A percentile compares a stretch with the other conserved stretches of the same genome.
phyloP scores from a whole-genome alignment of 2,113 vertebrate genomes.

The Tupaia chinensis region DNA sequence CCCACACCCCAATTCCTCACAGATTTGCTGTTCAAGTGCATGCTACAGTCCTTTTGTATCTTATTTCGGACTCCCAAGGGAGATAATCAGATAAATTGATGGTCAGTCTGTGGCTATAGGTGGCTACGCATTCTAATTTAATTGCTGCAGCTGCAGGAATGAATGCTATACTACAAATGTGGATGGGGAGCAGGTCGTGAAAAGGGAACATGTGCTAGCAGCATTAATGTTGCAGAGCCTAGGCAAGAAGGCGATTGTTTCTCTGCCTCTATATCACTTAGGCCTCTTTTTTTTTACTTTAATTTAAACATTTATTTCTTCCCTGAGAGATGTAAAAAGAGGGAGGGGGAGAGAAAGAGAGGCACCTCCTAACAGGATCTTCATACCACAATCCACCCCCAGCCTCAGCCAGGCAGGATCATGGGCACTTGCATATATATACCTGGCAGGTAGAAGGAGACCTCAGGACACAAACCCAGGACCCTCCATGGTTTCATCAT shows the following conservation, averaged over 20 bases:
- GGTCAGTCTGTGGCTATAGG: background rate
- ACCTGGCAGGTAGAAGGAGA: too few relatives aligned
- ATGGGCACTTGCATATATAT: too few relatives aligned
- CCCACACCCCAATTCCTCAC: background rate
- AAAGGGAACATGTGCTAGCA: background rate
- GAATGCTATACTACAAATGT: constrained; percentile 14
- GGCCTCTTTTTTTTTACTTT: too few relatives aligned
- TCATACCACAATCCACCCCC: too few relatives aligned
- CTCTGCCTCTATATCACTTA: background rate
- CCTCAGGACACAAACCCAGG: too few relatives aligned
- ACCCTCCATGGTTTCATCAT: too few relatives aligned
- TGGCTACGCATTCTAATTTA: background rate
- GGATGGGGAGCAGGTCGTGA: background rate
- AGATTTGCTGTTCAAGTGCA: background rate
- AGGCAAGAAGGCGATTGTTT: background rate
- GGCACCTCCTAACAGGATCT: too few relatives aligned
- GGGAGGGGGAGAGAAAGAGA: too few relatives aligned
- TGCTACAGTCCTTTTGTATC: background rate
- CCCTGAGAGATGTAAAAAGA: too few relatives aligned
- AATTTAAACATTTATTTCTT: too few relatives aligned
- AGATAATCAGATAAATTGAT: constrained; percentile 31
- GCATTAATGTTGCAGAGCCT: background rate
- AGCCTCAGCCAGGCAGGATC: too few relatives aligned
- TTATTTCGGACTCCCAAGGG: constrained; percentile 39
- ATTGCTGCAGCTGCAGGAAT: background rate